phyloP scores from a whole-genome alignment of 2,888 invertebrate species.

The Meloe dianella region DNA sequence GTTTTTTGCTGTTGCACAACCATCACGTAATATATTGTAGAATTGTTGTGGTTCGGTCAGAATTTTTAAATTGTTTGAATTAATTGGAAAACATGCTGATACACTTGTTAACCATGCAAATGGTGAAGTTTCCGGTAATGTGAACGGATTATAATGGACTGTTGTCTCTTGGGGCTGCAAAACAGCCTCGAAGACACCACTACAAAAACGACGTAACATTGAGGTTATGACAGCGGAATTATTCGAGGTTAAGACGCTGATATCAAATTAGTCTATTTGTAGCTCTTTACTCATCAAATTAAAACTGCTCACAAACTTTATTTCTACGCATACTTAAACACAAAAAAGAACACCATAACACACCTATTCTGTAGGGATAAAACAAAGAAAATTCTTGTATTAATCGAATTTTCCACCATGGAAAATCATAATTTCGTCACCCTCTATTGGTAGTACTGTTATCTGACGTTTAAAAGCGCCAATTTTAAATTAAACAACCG shows the following conservation, averaged over 20 bases:
- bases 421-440: no score
- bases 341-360: no score
- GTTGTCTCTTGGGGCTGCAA: constrained; percentile 42
- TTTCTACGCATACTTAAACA: no score
- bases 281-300: neutral
- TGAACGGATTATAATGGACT: constrained; percentile 50
- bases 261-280: neutral
- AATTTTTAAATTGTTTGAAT: constrained; percentile 72
- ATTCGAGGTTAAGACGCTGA: neutral
- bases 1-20: constrained; percentile 69
- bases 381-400: no score
- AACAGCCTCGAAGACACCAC: constrained; percentile 51
- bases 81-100: constrained; percentile 74
- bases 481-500: neutral
- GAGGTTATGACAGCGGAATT: neutral
- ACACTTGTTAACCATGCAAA: constrained; percentile 66
- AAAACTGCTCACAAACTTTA: neutral
- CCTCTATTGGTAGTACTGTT: no score
- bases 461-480: no score
- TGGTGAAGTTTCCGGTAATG: constrained; percentile 47
- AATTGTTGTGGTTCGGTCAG: constrained; percentile 79
- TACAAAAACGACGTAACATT: constrained; percentile 55
- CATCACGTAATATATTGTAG: constrained; percentile 74
- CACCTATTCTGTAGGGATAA: no score
- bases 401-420: no score